Conservation (phyloP, 2,888 invertebrate species). For the Sicus ferrugineus region DNA sequence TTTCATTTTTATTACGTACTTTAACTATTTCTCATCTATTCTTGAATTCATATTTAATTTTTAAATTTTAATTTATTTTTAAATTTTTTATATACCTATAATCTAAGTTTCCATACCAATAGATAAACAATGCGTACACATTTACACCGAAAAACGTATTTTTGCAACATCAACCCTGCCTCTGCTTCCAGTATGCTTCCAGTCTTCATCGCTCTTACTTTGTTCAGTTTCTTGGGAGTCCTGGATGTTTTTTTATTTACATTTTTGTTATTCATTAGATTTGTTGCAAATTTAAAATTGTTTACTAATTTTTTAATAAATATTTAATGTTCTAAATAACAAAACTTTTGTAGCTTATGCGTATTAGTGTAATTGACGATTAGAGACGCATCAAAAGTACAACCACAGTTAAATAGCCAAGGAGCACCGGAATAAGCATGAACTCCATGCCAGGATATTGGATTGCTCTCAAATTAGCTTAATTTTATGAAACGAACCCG, state of each 20-base stretch:
- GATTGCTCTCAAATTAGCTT: conserved; percentile 7
- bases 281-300: neutral
- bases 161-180: too few species aligned
- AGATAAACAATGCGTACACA: too few species aligned
- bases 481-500: neutral
- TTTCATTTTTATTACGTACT: too few species aligned
- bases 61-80: too few species aligned
- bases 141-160: too few species aligned
- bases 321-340: too few species aligned
- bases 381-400: neutral
- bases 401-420: neutral
- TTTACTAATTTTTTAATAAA: conserved; percentile 17
- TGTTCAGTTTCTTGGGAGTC: neutral
- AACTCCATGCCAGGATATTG: neutral
- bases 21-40: too few species aligned
- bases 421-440: neutral
- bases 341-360: neutral
- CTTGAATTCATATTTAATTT: too few species aligned
- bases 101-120: too few species aligned
- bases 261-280: neutral
- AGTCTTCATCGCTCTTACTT: neutral
- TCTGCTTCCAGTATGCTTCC: neutral
- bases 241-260: neutral
- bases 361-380: neutral
- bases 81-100: too few species aligned